Conservation (phyloP, 1,140 invertebrate genomes). For the Cepaea nemoralis region DNA sequence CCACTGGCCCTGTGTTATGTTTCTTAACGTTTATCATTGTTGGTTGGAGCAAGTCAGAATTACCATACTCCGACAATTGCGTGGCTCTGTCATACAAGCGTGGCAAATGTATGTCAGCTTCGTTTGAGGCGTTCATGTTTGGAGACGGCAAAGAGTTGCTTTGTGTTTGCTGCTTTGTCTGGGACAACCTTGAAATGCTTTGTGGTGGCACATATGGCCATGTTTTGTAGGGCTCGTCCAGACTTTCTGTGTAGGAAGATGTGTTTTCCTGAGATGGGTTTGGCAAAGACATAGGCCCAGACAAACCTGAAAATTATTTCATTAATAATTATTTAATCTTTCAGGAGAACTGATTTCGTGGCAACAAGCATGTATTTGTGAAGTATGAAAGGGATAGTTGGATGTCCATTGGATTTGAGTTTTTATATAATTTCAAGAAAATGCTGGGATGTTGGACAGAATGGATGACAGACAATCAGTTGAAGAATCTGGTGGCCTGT, state of each 20-base stretch:
- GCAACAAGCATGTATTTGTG: no score
- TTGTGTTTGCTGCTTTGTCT: neutral
- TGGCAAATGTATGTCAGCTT: neutral
- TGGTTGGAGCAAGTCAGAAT: neutral
- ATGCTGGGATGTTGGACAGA: no score
- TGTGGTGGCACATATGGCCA: neutral
- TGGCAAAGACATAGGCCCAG: neutral
- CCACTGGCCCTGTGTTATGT: neutral
- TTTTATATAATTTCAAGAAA: neutral
- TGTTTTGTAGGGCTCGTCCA: neutral
- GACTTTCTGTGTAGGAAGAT: neutral
- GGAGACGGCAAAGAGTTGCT: neutral
- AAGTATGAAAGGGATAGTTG: no score
- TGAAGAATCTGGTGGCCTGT: neutral
- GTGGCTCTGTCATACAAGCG: neutral
- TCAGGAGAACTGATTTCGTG: no score
- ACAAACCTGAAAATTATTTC: neutral
- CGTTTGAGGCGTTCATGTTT: neutral
- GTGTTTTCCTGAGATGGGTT: neutral
- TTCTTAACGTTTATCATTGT: neutral
- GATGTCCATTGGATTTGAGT: neutral
- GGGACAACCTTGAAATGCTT: neutral
- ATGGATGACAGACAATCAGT: neutral
- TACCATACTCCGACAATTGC: neutral
- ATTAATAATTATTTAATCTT: no score